Base-by-base conservation (phyloP, 2,888 invertebrate genomes). In the Drosophila anomalata region DNA sequence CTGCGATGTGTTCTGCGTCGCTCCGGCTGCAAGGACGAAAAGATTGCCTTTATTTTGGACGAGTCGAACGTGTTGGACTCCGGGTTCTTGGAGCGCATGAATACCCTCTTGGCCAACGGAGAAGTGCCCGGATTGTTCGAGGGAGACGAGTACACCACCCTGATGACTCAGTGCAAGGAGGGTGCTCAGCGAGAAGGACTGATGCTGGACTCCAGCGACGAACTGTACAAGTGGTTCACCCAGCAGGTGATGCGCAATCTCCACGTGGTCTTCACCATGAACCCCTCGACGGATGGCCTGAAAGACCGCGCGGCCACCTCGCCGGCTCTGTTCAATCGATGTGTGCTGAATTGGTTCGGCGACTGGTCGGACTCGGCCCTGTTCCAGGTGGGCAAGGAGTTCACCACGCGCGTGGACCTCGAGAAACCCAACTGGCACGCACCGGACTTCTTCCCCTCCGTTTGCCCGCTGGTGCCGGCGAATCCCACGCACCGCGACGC, bases 261-360 rank as follows among this genome's bases (percentile, higher is more conserved):
- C 52, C 99, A 99, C 92, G 99, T 99, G 9, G 99, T 99, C 47
- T 99, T 99, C 93, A 99, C 99, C 0, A 99, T 99, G 99, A 99
- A 99, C 93, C 99, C 99, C 8, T 98, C 98, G 0, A 97, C 98
- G 0, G 99, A 99, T 90, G 99, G 99, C 0, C 93, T 99, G 46
- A 99, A 99, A 92, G 99, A 99, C 92, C 94, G 99, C 73, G 99
- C 99, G 0, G 98, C 99, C 9, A 99, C 99, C 0, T 99, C 99
- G 5, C 99, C 99, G 31, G 99, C 99, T 4, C 93, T 99, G 62
- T 99, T 99, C 94, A 99, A 99, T 93, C 95, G 99, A 92, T 99
- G 99, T 92, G 99, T 99, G 11, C 94, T 99, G 83, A 99, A 99
- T 92, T 99, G 99, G 99, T 99, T 99, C 92, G 99, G 99, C 11